These are phyloP conservation scores for Phrynocephalus guinanensis DNA, from an alignment of 2,797 vertebrate genomes.

Conservation along the genomic window DNA sequence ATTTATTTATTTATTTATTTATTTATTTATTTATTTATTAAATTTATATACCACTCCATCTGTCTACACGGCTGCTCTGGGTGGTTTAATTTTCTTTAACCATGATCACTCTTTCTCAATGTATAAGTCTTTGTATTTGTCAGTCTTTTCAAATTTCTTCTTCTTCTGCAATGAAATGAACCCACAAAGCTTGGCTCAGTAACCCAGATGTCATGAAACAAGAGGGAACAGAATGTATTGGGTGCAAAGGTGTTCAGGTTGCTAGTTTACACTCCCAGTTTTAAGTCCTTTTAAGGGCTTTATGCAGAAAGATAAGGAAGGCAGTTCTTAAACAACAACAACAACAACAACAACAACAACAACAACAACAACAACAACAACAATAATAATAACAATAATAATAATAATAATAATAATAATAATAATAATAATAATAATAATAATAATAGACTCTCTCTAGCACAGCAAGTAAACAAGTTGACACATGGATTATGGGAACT, in stretches of 20 bases:
- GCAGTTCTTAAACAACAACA: background rate
- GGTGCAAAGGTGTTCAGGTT: background rate
- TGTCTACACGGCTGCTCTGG: no score
- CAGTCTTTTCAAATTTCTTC: no score
- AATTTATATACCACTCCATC: no score
- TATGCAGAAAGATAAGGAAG: background rate
- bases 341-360: background rate
- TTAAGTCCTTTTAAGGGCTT: background rate
- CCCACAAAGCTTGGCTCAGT: background rate
- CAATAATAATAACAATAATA: background rate
- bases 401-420: background rate
- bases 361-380: background rate
- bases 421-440: background rate
- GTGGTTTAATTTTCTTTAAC: no score
- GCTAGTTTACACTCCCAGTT: background rate
- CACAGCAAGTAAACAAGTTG: background rate
- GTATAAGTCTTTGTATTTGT: no score
- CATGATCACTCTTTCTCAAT: no score
- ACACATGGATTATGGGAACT: background rate
- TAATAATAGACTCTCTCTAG: background rate
- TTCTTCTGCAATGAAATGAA: background rate
- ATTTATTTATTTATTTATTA: no score
- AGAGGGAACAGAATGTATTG: background rate
- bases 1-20: no score
- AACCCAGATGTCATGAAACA: background rate